phyloP scores from a whole-genome alignment of 2,797 vertebrate species.

The Intellagama lesueurii region DNA sequence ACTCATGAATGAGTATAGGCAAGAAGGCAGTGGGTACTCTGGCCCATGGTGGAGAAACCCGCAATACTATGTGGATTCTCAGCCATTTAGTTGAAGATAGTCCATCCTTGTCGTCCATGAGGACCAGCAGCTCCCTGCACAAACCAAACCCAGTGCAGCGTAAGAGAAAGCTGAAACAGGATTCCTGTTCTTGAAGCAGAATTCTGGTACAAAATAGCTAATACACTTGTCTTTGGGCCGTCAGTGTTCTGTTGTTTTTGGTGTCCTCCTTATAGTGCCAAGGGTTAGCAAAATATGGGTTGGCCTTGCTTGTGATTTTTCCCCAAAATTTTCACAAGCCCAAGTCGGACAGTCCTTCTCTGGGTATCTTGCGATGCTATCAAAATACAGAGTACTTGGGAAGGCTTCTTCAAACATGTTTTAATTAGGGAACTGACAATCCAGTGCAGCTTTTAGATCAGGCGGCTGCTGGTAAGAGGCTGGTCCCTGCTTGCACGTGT shows the following conservation, averaged over 20 bases:
- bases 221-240: no score
- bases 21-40: not conserved
- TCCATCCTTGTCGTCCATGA: not conserved
- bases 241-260: no score
- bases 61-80: not conserved
- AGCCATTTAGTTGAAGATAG: not conserved
- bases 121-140: no score
- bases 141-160: not conserved
- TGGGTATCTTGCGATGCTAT: not conserved
- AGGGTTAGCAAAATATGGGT: not conserved
- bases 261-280: not conserved
- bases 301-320: conserved; percentile 22
- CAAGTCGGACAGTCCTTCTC: not conserved
- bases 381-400: conserved; percentile 39
- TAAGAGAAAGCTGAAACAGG: not conserved
- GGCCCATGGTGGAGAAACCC: not conserved
- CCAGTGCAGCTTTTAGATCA: not conserved
- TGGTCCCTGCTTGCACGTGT: conserved; percentile 27
- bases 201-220: not conserved
- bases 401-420: conserved; percentile 59
- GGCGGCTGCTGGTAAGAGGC: conserved; percentile 21
- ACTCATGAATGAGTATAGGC: not conserved
- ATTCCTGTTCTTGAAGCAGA: not conserved
- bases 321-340: not conserved
- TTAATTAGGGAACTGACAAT: conserved; percentile 70